Evolutionary conservation across 2,888 invertebrate genomes (phyloP).

Genomic region (Micoletzkya japonica): DNA sequence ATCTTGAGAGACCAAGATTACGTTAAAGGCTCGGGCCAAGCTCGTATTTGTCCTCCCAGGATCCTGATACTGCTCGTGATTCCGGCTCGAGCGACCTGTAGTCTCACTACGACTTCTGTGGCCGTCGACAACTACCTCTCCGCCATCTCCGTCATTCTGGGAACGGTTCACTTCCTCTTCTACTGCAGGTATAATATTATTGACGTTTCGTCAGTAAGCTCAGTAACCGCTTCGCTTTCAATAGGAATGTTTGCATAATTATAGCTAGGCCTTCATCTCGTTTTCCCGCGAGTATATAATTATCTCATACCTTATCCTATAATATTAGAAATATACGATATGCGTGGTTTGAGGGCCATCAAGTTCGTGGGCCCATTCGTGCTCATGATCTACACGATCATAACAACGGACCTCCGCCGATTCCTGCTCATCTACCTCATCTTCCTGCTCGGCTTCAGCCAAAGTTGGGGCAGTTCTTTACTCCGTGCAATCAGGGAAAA

Average conservation of each 20-base stretch:
- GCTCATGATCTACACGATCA: conserved; percentile 63
- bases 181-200: conserved; percentile 76
- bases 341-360: conserved; percentile 36
- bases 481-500: not conserved
- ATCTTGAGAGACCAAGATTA: no score
- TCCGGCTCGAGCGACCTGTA: conserved; percentile 41
- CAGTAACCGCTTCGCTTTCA: not conserved
- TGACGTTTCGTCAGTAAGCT: not conserved
- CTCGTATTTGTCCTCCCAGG: not conserved
- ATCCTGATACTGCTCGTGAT: conserved; percentile 30
- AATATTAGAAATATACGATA: not conserved
- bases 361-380: conserved; percentile 90
- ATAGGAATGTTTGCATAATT: not conserved
- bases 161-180: conserved; percentile 93
- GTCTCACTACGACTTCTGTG: conserved; percentile 75
- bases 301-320: no score
- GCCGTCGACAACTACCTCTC: conserved; percentile 88
- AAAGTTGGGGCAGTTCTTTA: conserved; percentile 68
- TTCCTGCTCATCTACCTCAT: conserved; percentile 94
- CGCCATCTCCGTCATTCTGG: conserved; percentile 89
- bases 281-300: no score
- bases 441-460: conserved; percentile 94
- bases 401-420: conserved; percentile 66
- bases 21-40: conserved; percentile 81
- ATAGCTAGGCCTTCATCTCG: no score